Evolutionary conservation across 1,140 invertebrate genomes (phyloP).

Genomic region (Drosophila mayri): DNA sequence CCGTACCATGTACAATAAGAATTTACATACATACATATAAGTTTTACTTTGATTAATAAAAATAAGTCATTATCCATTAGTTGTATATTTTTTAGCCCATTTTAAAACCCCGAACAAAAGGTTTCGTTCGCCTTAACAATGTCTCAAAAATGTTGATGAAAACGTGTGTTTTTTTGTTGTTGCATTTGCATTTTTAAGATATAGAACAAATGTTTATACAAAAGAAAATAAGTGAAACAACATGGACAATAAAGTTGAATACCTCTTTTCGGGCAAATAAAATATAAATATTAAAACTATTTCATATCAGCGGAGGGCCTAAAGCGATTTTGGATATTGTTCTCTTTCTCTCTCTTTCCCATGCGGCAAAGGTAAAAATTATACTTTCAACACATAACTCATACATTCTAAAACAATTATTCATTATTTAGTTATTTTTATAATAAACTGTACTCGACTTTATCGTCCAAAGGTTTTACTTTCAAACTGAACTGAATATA

Average conservation of each 20-base stretch:
- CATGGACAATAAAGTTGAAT: neutral
- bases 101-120: slow-evolving; percentile 7
- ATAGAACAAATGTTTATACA: slow-evolving; percentile 5
- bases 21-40: slow-evolving; percentile 23
- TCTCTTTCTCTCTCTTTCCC: too few species aligned
- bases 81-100: slow-evolving; percentile 9
- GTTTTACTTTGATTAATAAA: slow-evolving; percentile 23
- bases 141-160: neutral
- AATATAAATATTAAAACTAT: neutral
- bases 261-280: neutral
- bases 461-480: slow-evolving; percentile 7
- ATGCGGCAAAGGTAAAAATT: too few species aligned
- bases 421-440: neutral
- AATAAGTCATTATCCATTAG: slow-evolving; percentile 12
- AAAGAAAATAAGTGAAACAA: neutral
- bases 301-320: too few species aligned
- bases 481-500: neutral
- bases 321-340: too few species aligned
- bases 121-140: slow-evolving; percentile 7
- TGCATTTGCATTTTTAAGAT: neutral
- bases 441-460: neutral
- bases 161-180: neutral
- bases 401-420: too few species aligned
- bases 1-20: slow-evolving; percentile 22
- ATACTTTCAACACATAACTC: too few species aligned